phyloP scores from a whole-genome alignment of 2,888 invertebrate genomes.

The Ormyrus labotus region DNA sequence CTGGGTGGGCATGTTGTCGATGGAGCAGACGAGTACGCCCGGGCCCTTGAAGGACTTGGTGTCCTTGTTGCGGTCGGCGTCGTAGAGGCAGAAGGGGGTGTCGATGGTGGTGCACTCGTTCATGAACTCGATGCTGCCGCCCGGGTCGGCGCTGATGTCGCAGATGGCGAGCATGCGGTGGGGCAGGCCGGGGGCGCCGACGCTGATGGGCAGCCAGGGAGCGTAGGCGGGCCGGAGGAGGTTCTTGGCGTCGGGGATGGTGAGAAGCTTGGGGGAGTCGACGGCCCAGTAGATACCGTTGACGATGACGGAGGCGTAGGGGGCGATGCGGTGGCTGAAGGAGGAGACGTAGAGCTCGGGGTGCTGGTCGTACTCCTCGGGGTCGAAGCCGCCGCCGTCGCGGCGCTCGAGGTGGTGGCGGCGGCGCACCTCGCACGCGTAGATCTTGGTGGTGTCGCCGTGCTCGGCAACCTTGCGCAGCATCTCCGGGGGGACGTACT shows the following conservation, averaged over 20 bases:
- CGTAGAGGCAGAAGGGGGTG: constrained; percentile 99
- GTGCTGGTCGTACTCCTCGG: constrained; percentile 92
- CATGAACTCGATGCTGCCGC: constrained; percentile 99
- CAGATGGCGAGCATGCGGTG: constrained; percentile 96
- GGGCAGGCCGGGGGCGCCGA: constrained; percentile 91
- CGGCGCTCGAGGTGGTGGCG: constrained; percentile 95
- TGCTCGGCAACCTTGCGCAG: constrained; percentile 96
- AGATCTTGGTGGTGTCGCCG: constrained; percentile 96
- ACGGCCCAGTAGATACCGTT: constrained; percentile 99
- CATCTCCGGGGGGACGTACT: constrained; percentile 97
- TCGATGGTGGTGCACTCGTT: constrained; percentile 99
- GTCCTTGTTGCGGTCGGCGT: constrained; percentile 98
- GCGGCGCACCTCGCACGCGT: constrained; percentile 96
- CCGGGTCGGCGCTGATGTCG: constrained; percentile 99
- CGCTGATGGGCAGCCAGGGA: constrained; percentile 94
- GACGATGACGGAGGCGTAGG: constrained; percentile 96
- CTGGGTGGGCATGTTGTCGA: constrained; percentile 99
- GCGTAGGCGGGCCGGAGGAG: constrained; percentile 91
- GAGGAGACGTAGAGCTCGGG: constrained; percentile 97
- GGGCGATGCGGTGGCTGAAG: constrained; percentile 97
- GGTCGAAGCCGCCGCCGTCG: constrained; percentile 94
- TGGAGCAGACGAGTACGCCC: constrained; percentile 99
- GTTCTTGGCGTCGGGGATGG: constrained; percentile 98
- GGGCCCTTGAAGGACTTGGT: constrained; percentile 97
- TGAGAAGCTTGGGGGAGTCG: constrained; percentile 95